phyloP scores from a whole-genome alignment of 2,113 vertebrate genomes.

The Hiodon alosoides region DNA sequence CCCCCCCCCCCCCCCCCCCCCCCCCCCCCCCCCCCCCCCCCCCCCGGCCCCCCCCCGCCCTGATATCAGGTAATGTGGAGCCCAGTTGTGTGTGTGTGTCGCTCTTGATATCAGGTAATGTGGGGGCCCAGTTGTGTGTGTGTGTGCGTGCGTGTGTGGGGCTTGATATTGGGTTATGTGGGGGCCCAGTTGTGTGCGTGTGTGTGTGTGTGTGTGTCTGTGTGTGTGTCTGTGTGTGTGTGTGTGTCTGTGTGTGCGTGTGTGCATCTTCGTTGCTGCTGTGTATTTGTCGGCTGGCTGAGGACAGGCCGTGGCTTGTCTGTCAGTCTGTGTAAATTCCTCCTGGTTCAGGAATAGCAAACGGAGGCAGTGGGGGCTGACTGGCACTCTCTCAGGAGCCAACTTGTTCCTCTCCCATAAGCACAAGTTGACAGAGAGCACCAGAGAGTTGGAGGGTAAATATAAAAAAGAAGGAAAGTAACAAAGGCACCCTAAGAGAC shows the following conservation, averaged over 20 bases:
- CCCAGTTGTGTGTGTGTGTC: no score
- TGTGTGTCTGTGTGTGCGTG: slow-evolving; percentile 16
- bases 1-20: no score
- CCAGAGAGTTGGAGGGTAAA: slow-evolving; percentile 5
- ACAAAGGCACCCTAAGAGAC: neutral
- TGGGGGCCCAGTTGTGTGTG: no score
- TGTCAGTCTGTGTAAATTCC: slow-evolving; percentile 46
- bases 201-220: slow-evolving; percentile 19
- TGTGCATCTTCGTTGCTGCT: neutral
- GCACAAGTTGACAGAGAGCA: slow-evolving; percentile 15
- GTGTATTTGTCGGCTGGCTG: slow-evolving; percentile 27
- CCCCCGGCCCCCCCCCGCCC: no score
- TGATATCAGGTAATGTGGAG: no score
- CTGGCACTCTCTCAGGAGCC: slow-evolving; percentile 27
- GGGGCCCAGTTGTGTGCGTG: slow-evolving; percentile 10
- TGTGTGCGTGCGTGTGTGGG: no score
- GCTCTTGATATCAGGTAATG: no score
- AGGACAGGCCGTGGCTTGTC: slow-evolving; percentile 46
- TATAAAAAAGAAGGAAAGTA: neutral
- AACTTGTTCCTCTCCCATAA: slow-evolving; percentile 24
- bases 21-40: no score
- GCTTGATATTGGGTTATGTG: neutral
- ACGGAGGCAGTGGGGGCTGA: slow-evolving; percentile 19
- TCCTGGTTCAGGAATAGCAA: slow-evolving; percentile 50
- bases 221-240: slow-evolving; percentile 20